A percentile compares a stretch with the other conserved stretches of the same genome.
These are phyloP conservation scores for Cepaea nemoralis DNA, from an alignment of 1,140 invertebrate genomes.

Conservation along the genomic window DNA sequence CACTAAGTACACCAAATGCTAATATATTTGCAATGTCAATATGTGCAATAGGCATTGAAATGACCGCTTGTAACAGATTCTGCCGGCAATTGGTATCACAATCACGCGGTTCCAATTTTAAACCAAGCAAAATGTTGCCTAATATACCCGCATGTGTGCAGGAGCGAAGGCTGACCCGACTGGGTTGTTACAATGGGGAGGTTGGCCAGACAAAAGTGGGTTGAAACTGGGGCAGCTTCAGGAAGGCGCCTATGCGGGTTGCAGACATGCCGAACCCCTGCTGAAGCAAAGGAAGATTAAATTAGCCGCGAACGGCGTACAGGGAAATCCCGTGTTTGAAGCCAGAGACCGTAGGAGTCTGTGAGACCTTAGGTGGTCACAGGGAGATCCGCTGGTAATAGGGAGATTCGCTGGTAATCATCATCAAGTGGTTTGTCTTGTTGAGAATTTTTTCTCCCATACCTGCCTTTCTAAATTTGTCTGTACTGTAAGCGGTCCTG, in stretches of 20 bases:
- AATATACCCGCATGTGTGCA: not conserved
- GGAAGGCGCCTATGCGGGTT: not conserved
- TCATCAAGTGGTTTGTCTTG: no score
- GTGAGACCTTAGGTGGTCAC: not conserved
- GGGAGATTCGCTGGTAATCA: no score
- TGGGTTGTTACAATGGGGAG: not conserved
- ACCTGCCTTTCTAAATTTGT: no score
- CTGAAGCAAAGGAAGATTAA: slow-evolving; percentile 3
- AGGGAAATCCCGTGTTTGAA: not conserved
- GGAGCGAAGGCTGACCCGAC: not conserved
- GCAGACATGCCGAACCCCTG: not conserved
- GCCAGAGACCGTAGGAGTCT: not conserved
- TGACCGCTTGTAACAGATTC: not conserved
- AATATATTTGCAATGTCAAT: no score
- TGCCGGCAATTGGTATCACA: not conserved
- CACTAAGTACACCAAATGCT: no score
- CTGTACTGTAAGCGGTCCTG: no score
- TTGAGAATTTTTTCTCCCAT: no score
- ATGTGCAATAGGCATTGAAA: no score
- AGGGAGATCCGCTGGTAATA: no score
- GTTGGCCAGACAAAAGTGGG: not conserved
- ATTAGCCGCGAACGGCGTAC: not conserved
- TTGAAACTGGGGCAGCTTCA: no score
- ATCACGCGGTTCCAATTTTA: not conserved
- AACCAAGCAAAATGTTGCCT: not conserved